Percentiles rank a stretch among this genome's conserved stretches.
phyloP scores from a whole-genome alignment of 2,113 vertebrate species.

The Chlorodrepanis virens region DNA sequence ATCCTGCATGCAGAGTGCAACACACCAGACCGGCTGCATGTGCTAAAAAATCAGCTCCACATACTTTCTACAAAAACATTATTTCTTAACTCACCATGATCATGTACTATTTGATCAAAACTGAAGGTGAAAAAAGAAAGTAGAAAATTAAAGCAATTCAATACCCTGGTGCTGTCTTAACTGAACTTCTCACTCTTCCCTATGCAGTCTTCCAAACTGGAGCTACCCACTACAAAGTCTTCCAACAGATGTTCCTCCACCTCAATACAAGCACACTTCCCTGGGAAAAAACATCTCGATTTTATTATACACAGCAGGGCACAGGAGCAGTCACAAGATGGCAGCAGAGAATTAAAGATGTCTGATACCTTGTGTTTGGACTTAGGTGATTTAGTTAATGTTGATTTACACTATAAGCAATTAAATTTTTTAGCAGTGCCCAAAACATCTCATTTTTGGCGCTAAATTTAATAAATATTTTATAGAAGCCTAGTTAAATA shows the following conservation, averaged over 20 bases:
- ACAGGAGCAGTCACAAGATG: conserved; percentile 59
- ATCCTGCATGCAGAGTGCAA: neutral
- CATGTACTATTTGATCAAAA: neutral
- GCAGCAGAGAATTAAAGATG: conserved; percentile 62
- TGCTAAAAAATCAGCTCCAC: neutral
- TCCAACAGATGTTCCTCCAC: neutral
- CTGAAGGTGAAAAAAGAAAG: neutral
- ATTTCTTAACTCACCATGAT: neutral
- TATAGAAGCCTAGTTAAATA: neutral
- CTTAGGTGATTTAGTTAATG: rapidly evolving
- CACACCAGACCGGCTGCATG: neutral
- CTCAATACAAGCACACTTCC: neutral
- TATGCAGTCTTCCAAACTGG: neutral
- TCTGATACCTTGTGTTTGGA: rapidly evolving
- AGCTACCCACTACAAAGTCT: neutral
- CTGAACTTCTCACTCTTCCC: neutral
- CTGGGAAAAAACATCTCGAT: neutral
- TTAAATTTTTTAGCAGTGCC: neutral
- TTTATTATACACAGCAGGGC: neutral
- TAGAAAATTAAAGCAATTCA: neutral
- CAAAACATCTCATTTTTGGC: neutral
- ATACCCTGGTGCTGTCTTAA: neutral
- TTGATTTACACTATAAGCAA: neutral
- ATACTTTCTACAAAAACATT: neutral
- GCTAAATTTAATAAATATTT: neutral